A percentile compares a stretch with the other conserved stretches of the same genome.
These are phyloP conservation scores for Erpornis zantholeuca DNA, from an alignment of 2,113 vertebrate genomes.

Conservation along the genomic window DNA sequence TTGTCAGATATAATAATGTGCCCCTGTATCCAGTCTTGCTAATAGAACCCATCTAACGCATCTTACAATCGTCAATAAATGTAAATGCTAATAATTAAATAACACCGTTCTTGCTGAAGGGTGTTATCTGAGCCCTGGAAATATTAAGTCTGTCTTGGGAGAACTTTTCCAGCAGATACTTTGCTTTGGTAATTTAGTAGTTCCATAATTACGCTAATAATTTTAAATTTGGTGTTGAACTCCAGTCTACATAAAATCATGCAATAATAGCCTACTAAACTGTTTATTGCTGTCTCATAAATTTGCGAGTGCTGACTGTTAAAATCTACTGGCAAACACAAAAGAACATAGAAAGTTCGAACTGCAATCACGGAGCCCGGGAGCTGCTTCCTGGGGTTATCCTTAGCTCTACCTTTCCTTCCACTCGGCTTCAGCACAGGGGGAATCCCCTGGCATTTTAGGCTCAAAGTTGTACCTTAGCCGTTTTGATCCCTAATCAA, in stretches of 20 bases:
- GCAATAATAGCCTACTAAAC: slow-evolving; percentile 42
- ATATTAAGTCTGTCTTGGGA: slow-evolving; percentile 41
- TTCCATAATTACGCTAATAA: slow-evolving; percentile 41
- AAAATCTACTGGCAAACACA: slow-evolving; percentile 44
- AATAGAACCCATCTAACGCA: neutral
- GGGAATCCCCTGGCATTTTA: neutral
- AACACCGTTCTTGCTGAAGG: slow-evolving; percentile 8
- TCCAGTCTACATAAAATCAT: slow-evolving; percentile 40
- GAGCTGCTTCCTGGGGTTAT: neutral
- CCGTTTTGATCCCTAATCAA: slow-evolving; percentile 31
- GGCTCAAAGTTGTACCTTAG: neutral
- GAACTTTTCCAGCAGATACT: slow-evolving; percentile 18
- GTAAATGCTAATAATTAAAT: slow-evolving; percentile 51
- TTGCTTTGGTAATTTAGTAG: slow-evolving; percentile 43
- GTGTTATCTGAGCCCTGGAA: slow-evolving; percentile 22
- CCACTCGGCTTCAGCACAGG: neutral
- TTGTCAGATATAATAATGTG: neutral
- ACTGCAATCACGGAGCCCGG: neutral
- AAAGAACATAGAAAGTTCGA: slow-evolving; percentile 22
- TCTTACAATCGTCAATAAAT: slow-evolving; percentile 39
- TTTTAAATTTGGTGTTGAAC: slow-evolving; percentile 59
- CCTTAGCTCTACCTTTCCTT: neutral
- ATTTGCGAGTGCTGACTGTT: slow-evolving; percentile 10
- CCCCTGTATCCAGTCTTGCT: neutral
- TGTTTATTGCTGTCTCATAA: slow-evolving; percentile 54